Conservation (phyloP, 2,888 invertebrate genomes). For the Watsonalla cultraria region DNA sequence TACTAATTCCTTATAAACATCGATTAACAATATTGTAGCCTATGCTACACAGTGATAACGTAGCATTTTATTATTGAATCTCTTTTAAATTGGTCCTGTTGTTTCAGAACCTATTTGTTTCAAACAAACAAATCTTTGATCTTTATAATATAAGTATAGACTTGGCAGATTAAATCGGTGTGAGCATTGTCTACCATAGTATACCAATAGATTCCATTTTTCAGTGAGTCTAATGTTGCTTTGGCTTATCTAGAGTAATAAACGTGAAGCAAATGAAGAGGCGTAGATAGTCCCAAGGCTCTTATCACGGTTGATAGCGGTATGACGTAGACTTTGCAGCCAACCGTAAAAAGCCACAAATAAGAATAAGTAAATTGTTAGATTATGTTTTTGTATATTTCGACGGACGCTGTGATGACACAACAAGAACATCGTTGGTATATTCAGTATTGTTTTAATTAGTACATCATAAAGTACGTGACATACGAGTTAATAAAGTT, state of each 20-base stretch:
- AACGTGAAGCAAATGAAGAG: conserved; percentile 6
- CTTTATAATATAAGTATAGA: too few relatives aligned
- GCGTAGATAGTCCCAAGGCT: conserved; percentile 15
- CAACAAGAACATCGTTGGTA: not conserved
- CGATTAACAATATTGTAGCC: too few relatives aligned
- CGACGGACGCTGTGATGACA: not conserved
- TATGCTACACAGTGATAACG: too few relatives aligned
- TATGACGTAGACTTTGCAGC: conserved; percentile 8
- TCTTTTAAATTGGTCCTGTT: too few relatives aligned
- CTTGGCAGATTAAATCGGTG: too few relatives aligned
- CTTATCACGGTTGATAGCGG: conserved; percentile 17
- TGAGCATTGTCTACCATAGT: too few relatives aligned
- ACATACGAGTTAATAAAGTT: not conserved
- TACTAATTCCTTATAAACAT: too few relatives aligned
- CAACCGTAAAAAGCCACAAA: not conserved
- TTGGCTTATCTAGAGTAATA: not conserved
- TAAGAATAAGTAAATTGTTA: not conserved
- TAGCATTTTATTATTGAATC: too few relatives aligned
- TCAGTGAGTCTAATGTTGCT: not conserved
- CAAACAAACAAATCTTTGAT: too few relatives aligned
- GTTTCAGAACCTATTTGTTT: too few relatives aligned
- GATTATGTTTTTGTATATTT: not conserved
- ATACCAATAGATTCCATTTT: too few relatives aligned
- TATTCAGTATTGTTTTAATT: not conserved
- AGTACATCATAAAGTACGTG: not conserved